Evolutionary conservation across 1,140 invertebrate species (phyloP).

Genomic region (Panagrolaimus sp.): DNA sequence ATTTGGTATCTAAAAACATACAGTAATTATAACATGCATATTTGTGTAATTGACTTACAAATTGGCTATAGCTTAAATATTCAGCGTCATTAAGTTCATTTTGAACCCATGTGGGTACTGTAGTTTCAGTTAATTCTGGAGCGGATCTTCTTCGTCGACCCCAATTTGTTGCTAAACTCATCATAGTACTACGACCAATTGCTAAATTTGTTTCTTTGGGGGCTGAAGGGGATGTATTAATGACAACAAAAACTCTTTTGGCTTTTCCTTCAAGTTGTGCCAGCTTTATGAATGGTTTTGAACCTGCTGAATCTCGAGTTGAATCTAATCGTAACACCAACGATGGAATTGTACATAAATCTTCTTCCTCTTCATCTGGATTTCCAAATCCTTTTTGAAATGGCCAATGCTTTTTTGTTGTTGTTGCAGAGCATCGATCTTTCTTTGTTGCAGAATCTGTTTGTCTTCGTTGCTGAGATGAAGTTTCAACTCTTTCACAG

Average conservation of each 20-base stretch:
- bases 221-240: slow-evolving; percentile 25
- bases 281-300: slow-evolving; percentile 27
- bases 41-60: slow-evolving; percentile 15
- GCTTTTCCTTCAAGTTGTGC: slow-evolving; percentile 23
- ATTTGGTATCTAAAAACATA: not conserved
- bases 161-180: slow-evolving; percentile 4
- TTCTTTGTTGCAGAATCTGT: not conserved
- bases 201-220: slow-evolving; percentile 16
- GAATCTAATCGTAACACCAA: slow-evolving; percentile 19
- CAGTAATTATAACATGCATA: not conserved
- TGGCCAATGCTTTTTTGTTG: slow-evolving; percentile 4
- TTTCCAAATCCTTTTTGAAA: not conserved
- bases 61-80: slow-evolving; percentile 26
- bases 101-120: slow-evolving; percentile 30
- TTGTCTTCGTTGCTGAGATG: not conserved
- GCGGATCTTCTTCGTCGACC: slow-evolving; percentile 27
- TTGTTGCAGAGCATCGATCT: not conserved
- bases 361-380: not conserved
- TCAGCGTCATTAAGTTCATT: slow-evolving; percentile 37
- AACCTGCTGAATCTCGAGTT: slow-evolving; percentile 9
- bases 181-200: not conserved
- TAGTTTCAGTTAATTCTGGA: slow-evolving; percentile 28
- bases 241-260: slow-evolving; percentile 29
- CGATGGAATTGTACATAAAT: slow-evolving; percentile 4
- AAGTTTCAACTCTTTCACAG: slow-evolving; percentile 33